Conservation (phyloP, 37 sponge, comb jelly and placozoan genomes). For the Mnemiopsis leidyi region DNA sequence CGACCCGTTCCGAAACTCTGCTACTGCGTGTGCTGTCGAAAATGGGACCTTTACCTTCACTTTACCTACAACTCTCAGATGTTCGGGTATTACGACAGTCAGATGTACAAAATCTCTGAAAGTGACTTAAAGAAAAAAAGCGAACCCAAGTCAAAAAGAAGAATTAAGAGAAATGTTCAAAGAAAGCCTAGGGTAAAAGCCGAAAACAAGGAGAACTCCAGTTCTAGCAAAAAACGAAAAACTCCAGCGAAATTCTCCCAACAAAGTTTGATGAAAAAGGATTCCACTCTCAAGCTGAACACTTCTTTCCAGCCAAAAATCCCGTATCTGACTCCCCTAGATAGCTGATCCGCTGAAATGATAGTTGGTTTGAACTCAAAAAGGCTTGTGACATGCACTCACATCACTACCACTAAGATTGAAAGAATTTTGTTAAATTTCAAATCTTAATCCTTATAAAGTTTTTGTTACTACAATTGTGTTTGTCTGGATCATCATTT, state of each 20-base stretch:
- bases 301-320: conserved; percentile 41
- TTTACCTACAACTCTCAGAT: conserved; percentile 23
- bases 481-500: too few species aligned
- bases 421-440: too few species aligned
- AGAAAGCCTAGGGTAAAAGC: not conserved
- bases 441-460: too few species aligned
- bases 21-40: conserved; percentile 23
- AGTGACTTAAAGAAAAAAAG: too few species aligned
- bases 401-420: too few species aligned
- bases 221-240: not conserved
- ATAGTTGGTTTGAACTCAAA: too few species aligned
- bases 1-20: conserved; percentile 1
- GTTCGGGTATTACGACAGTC: conserved; percentile 43
- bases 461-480: too few species aligned
- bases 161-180: not conserved
- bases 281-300: conserved; percentile 38
- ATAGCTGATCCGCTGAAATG: not conserved
- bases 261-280: conserved; percentile 37
- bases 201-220: conserved; percentile 45
- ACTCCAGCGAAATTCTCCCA: not conserved
- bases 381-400: too few species aligned
- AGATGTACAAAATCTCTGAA: not conserved
- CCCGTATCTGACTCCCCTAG: conserved; percentile 58
- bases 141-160: not conserved
- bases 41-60: conserved; percentile 54